Evolutionary conservation across 2,888 invertebrate species (phyloP), one percentile per base, ranked within the genome.

Genomic region (Patella ulyssiponensis): DNA sequence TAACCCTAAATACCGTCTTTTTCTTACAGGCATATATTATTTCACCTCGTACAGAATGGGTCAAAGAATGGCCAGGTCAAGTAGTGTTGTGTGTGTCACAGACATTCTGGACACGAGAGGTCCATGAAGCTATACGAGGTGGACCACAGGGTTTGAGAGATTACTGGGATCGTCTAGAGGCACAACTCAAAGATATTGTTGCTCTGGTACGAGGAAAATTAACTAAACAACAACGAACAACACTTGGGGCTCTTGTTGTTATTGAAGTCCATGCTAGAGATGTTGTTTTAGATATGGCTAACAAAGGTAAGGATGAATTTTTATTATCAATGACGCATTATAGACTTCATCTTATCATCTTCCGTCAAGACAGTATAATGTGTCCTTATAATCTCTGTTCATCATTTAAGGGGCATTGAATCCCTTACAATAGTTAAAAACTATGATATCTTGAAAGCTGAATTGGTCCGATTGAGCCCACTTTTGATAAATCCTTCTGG

Each of bases 181-280:
- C 92, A 76, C 95, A 96, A 90, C 93, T 97, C 23, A 94, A 94
- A 78, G 94, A 95, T 82, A 95, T 96, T 79, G 96, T 96, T 0
- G 93, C 94, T 70, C 92, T 96, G 79, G 95, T 96, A 69, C 93
- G 98, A 77, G 97, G 97, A n/a, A 94, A 95, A 88, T 93, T 98
- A 1, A 95, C 95, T 81, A 93, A 94, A 52, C 97, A 97, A 90
- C 96, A 96, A 91, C 94, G 98, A 75, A 96, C 96, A 69, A 98
- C 97, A 0, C 93, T 98, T 2, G 95, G 97, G 77, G 97, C 98
- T 0, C 92, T 98, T 81, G 96, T 98, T 1, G 97, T 97, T 11
- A 92, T 98, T 81, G 98, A 98, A 90, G 98, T 98, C 0, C 98
- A 98, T 90, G 96, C 97, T 0, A 94, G 97, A 86, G 98, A 98